Conservation (phyloP, 2,113 vertebrate genomes). For the Regulus satrapa region DNA sequence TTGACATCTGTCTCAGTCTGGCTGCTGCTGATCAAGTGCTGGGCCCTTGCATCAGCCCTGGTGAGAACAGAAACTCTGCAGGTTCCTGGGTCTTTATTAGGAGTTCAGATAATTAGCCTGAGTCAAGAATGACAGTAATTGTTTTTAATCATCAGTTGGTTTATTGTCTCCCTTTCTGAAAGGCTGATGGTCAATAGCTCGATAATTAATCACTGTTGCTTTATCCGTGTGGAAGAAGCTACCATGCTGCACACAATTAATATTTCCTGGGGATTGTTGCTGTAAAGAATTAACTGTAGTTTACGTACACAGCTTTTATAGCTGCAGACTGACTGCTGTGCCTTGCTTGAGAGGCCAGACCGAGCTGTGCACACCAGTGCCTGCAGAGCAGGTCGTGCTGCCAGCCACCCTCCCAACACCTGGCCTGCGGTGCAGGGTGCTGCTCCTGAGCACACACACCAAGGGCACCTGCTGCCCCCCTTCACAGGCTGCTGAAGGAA, state of each 20-base stretch:
- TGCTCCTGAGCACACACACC: background rate
- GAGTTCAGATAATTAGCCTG: slow-evolving; percentile 12
- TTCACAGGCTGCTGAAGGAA: background rate
- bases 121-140: slow-evolving; percentile 36
- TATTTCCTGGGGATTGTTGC: slow-evolving; percentile 38
- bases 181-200: slow-evolving; percentile 14
- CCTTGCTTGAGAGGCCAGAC: background rate
- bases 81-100: slow-evolving; percentile 24
- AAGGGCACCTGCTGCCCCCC: accelerated
- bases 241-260: slow-evolving; percentile 16
- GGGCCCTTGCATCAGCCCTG: background rate
- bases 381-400: accelerated
- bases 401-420: background rate
- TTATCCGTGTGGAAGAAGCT: background rate
- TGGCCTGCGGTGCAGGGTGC: accelerated
- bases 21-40: background rate
- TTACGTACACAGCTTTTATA: background rate
- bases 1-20: background rate
- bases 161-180: slow-evolving; percentile 26
- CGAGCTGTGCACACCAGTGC: background rate
- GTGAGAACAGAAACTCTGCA: background rate
- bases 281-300: slow-evolving; percentile 15
- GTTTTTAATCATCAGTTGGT: slow-evolving; percentile 51
- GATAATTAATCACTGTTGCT: slow-evolving; percentile 46
- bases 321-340: background rate